phyloP scores from a whole-genome alignment of 2,888 invertebrate genomes.

The Malachius bipustulatus region DNA sequence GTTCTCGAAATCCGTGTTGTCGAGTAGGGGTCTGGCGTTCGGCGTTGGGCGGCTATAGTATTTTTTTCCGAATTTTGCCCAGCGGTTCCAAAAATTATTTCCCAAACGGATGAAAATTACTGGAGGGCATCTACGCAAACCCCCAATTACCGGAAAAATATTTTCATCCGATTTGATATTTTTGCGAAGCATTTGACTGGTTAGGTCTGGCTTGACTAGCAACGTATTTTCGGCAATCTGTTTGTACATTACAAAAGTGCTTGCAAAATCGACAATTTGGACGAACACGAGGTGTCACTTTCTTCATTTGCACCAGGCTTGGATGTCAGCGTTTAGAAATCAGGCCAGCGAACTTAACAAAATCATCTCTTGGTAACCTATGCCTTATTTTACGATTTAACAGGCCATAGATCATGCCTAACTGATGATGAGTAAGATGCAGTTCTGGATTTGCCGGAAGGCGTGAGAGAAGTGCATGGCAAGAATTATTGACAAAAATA shows the following conservation, averaged over 20 bases:
- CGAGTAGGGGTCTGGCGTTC: too few species aligned
- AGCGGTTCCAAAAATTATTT: too few species aligned
- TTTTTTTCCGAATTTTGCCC: too few species aligned
- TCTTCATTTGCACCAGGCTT: background rate
- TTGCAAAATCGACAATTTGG: constrained; percentile 6
- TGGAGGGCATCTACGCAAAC: too few species aligned
- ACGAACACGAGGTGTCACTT: constrained; percentile 1
- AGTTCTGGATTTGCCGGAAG: constrained; percentile 5
- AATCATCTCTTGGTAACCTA: constrained; percentile 7
- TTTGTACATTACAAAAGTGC: constrained; percentile 8
- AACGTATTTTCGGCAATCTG: constrained; percentile 4
- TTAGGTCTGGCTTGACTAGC: background rate
- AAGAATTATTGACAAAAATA: constrained; percentile 11
- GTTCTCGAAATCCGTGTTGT: too few species aligned
- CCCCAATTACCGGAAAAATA: too few species aligned
- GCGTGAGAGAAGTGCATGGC: constrained; percentile 7
- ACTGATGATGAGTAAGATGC: constrained; percentile 6
- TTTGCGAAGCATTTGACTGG: background rate
- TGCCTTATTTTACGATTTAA: constrained; percentile 7
- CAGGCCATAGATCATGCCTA: constrained; percentile 13
- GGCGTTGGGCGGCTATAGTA: too few species aligned
- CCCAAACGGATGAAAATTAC: too few species aligned
- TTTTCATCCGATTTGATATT: too few species aligned
- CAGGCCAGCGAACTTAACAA: constrained; percentile 7
- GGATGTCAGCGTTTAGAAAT: constrained; percentile 11